These are phyloP conservation scores for Rotaria magnacalcarata DNA, from an alignment of 2,888 invertebrate genomes.

Conservation along the genomic window DNA sequence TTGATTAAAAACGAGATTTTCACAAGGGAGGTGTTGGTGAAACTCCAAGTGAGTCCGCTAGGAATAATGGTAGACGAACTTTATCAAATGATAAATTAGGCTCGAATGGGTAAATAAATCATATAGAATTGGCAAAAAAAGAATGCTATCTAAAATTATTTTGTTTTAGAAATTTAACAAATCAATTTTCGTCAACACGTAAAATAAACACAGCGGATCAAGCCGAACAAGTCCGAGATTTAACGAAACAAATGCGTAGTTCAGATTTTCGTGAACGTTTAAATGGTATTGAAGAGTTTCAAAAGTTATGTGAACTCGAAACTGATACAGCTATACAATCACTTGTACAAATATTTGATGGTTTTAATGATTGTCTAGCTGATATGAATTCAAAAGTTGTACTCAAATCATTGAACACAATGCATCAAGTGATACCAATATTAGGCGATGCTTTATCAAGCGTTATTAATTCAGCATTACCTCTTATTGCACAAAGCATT, in stretches of 20 bases:
- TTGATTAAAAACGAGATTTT: no score
- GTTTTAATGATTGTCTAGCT: conserved; percentile 56
- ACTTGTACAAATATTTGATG: conserved; percentile 58
- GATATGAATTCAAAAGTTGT: conserved; percentile 60
- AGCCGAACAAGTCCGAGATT: neutral
- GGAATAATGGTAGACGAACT: conserved; percentile 28
- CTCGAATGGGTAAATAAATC: neutral
- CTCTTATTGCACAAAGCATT: conserved; percentile 42
- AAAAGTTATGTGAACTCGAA: conserved; percentile 53
- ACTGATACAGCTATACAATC: conserved; percentile 51
- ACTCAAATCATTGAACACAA: conserved; percentile 52
- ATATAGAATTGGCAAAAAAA: no score
- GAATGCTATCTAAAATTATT: no score
- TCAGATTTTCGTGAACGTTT: conserved; percentile 56
- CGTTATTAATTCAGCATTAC: conserved; percentile 39
- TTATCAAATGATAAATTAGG: neutral
- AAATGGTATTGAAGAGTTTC: conserved; percentile 53
- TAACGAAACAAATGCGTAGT: conserved; percentile 49
- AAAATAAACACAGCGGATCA: conserved; percentile 10
- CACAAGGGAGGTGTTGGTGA: conserved; percentile 41
- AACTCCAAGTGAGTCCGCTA: conserved; percentile 44
- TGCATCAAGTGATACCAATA: conserved; percentile 44
- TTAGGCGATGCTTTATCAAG: conserved; percentile 39
- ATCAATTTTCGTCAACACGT: neutral
- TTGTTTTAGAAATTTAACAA: conserved; percentile 1